A percentile compares a stretch with the other conserved stretches of the same genome.
These are phyloP conservation scores for Cinara cedri DNA, from an alignment of 2,888 invertebrate species.

Conservation along the genomic window DNA sequence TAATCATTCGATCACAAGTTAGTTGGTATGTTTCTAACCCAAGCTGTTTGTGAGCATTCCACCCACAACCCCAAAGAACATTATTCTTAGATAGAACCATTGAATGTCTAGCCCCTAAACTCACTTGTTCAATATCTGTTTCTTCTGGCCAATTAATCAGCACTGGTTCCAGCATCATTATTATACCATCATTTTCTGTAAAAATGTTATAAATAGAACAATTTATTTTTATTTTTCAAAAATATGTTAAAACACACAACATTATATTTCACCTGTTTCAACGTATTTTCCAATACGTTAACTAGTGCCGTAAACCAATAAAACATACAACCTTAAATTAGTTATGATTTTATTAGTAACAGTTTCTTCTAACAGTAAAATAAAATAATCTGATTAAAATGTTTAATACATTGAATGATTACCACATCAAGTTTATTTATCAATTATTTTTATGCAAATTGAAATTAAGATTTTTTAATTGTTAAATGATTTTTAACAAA, in stretches of 20 bases:
- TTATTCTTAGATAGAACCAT: constrained; percentile 69
- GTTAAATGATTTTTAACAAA: neutral
- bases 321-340: constrained; percentile 44
- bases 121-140: constrained; percentile 66
- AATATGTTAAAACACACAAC: neutral
- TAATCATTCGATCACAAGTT: constrained; percentile 53
- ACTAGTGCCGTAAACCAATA: constrained; percentile 34
- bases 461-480: neutral
- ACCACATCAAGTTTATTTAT: neutral
- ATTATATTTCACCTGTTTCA: constrained; percentile 35
- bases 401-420: neutral
- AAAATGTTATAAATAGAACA: constrained; percentile 13
- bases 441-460: neutral
- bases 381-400: constrained; percentile 4
- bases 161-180: constrained; percentile 63
- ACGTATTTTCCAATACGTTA: constrained; percentile 15
- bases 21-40: constrained; percentile 47
- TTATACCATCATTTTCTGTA: constrained; percentile 60
- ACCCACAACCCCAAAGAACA: constrained; percentile 75
- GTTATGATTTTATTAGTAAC: constrained; percentile 38
- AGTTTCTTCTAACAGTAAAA: neutral
- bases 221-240: constrained; percentile 8
- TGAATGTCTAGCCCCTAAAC: constrained; percentile 81
- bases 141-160: constrained; percentile 62
- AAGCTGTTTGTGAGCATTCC: constrained; percentile 66